Evolutionary conservation across 2,888 invertebrate species (phyloP).

Genomic region (Nematopogon swammerdamellus): DNA sequence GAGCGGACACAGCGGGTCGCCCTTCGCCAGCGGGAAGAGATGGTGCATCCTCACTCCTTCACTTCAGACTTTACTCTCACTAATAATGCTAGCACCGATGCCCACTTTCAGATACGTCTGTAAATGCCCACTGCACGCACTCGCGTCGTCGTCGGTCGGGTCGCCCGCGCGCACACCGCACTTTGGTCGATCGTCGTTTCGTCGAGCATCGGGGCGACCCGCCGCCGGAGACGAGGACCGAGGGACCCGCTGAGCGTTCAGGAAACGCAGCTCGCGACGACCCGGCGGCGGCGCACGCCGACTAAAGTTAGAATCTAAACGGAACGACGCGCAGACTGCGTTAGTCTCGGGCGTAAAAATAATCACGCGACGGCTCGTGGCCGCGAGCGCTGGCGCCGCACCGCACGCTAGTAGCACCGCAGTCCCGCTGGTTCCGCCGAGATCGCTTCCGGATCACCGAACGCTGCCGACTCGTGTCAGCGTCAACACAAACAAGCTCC

Average conservation of each 20-base stretch:
- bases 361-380: not conserved
- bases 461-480: not conserved
- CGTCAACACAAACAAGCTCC: not conserved
- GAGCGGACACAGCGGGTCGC: conserved; percentile 85
- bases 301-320: not conserved
- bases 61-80: conserved; percentile 16
- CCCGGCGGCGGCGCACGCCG: not conserved
- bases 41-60: conserved; percentile 60
- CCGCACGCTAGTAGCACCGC: not conserved
- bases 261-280: too few species aligned
- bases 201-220: not conserved
- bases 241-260: too few species aligned
- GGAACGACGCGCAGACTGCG: not conserved
- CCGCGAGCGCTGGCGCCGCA: not conserved
- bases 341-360: not conserved
- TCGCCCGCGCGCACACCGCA: too few species aligned
- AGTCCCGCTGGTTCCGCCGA: too few species aligned
- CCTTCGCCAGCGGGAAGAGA: conserved; percentile 74
- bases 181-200: not conserved
- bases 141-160: too few species aligned
- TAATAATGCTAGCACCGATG: too few species aligned
- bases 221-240: not conserved
- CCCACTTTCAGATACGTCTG: too few species aligned
- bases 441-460: not conserved
- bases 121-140: too few species aligned